Base-by-base conservation (phyloP, 2,888 invertebrate genomes). In the Hyalella azteca region DNA sequence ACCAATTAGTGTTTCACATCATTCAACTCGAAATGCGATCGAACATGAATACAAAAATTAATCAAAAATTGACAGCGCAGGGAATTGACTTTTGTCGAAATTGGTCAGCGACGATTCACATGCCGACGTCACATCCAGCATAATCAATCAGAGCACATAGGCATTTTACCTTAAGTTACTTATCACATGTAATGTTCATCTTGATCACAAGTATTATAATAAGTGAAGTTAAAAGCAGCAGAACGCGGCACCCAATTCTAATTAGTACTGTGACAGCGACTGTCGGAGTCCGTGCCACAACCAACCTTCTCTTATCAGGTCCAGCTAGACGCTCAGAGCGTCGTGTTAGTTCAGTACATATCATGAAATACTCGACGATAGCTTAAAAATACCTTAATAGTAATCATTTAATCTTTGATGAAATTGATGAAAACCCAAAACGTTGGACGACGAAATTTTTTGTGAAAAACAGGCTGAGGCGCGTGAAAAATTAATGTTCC, bases 171-270 rank as follows among this genome's bases (percentile, higher is more conserved):
- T 66, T 36, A 66, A 66, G 36, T 36, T 66, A 66, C 66, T 66
- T 66, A 66, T 66, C 66, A 66, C 66, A 66, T 66, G 36, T 66
- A 54, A 22, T 54, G 22, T 29, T 54, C 54, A 54, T 29, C 26
- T 4, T 54, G 54, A 54, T 26, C 26, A 22, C 54, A 54, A n/a
- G n/a, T n/a, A n/a, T n/a, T n/a, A n/a, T n/a, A n/a, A n/a, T n/a
- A n/a, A 26, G 22, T 54, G 54, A 54, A 54, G 29, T 29, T 13
- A 29, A 54, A 19, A 54, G 54, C 54, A 22, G 26, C 13, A 29
- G 54, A 15, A 13, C 9, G 54, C 22, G 54, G 29, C n/a, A 54
- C 7, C 54, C 54, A 54, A 22, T 26, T 11, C 54, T 54, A 15
- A 54, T 54, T n/a, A n/a, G n/a, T n/a, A n/a, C 26, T 45, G 45